phyloP scores from a whole-genome alignment of 1,140 invertebrate genomes.

The Druon quercuslanigerum region DNA sequence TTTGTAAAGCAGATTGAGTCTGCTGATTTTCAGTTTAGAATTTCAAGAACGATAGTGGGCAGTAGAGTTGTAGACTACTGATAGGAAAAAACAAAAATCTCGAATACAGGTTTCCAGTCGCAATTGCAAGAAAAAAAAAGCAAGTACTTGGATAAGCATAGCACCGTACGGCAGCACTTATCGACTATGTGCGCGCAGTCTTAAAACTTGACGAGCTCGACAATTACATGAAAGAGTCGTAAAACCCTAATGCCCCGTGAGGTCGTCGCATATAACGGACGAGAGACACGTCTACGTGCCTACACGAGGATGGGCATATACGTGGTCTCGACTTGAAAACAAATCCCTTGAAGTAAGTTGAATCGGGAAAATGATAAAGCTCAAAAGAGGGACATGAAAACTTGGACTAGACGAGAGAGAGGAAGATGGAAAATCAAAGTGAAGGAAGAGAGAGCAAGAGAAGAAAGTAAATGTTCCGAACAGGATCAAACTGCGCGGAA shows the following conservation, averaged over 20 bases:
- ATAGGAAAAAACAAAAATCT: neutral
- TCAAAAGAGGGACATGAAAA: slow-evolving; percentile 17
- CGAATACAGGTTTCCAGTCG: neutral
- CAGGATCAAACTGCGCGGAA: slow-evolving; percentile 60
- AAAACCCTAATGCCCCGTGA: slow-evolving; percentile 68
- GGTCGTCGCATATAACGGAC: slow-evolving; percentile 49
- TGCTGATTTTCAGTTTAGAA: neutral
- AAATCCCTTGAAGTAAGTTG: slow-evolving; percentile 36
- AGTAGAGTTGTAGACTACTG: neutral
- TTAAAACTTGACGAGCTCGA: slow-evolving; percentile 73
- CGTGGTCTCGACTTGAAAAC: slow-evolving; percentile 41
- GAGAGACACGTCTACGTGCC: slow-evolving; percentile 45
- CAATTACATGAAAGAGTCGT: slow-evolving; percentile 73
- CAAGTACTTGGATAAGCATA: slow-evolving; percentile 3
- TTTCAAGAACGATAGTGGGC: neutral
- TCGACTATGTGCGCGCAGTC: slow-evolving; percentile 59
- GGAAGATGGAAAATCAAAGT: slow-evolving; percentile 34
- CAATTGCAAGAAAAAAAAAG: neutral
- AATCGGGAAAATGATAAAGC: slow-evolving; percentile 5
- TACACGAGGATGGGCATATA: slow-evolving; percentile 38
- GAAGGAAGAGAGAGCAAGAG: slow-evolving; percentile 25
- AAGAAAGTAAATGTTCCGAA: slow-evolving; percentile 54
- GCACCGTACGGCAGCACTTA: slow-evolving; percentile 49
- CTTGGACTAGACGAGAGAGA: slow-evolving; percentile 23
- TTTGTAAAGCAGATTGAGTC: neutral